Conservation (phyloP, 30 jellyfish, hydroid and myxozoan species). For the Haliclystus octoradiatus region DNA sequence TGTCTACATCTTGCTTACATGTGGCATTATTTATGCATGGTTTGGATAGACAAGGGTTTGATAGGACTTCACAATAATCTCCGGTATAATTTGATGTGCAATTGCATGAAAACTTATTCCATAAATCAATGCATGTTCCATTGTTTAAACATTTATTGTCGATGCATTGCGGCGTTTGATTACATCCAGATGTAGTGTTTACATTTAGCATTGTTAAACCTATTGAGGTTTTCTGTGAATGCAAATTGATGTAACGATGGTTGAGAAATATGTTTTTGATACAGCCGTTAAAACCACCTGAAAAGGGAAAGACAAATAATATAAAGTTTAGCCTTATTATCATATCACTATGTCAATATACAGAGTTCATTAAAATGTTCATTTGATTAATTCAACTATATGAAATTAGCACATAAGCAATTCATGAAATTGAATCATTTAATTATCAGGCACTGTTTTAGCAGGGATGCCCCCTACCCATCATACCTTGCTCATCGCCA, state of each 20-base stretch:
- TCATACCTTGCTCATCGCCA: too few relatives aligned
- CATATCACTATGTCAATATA: too few relatives aligned
- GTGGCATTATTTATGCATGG: constrained; percentile 45
- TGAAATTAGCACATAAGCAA: too few relatives aligned
- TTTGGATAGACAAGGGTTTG: not conserved
- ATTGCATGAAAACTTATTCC: constrained; percentile 5
- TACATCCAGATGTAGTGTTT: not conserved
- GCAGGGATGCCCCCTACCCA: too few relatives aligned
- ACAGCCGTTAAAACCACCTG: not conserved
- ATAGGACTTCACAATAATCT: not conserved
- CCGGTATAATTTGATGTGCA: not conserved
- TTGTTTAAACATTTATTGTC: constrained; percentile 16
- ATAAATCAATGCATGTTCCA: constrained; percentile 38
- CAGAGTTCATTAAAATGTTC: too few relatives aligned
- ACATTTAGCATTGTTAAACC: not conserved
- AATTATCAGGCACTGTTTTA: too few relatives aligned
- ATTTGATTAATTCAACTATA: too few relatives aligned
- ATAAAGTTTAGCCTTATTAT: too few relatives aligned
- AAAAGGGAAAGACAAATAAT: not conserved
- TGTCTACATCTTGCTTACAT: constrained; percentile 34
- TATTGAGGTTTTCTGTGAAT: not conserved
- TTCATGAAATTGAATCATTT: too few relatives aligned
- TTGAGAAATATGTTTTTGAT: not conserved
- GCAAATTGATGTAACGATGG: not conserved
- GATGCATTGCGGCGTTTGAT: constrained; percentile 18